Conservation (phyloP, 2,797 vertebrate genomes). For the Danio aesculapii region DNA sequence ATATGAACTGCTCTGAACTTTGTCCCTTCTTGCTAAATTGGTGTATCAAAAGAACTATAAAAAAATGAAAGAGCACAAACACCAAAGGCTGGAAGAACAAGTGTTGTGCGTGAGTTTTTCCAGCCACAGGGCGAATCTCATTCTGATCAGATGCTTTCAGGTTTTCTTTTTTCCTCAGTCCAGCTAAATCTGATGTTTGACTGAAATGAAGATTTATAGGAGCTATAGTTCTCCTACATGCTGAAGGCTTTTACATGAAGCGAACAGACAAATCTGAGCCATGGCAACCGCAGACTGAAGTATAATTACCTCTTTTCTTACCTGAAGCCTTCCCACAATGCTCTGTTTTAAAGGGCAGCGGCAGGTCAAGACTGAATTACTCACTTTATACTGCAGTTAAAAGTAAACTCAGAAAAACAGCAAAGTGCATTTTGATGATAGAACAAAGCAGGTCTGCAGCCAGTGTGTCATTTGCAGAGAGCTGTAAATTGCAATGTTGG, state of each 20-base stretch:
- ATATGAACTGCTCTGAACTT: neutral
- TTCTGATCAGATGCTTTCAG: slow-evolving; percentile 30
- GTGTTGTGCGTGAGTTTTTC: slow-evolving; percentile 14
- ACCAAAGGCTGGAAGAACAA: neutral
- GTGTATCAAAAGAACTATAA: neutral
- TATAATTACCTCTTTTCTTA: slow-evolving; percentile 39
- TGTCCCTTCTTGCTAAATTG: neutral
- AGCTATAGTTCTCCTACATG: neutral
- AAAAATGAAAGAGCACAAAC: neutral
- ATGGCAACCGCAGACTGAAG: slow-evolving; percentile 33
- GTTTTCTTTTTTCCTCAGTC: slow-evolving; percentile 16
- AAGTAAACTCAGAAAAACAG: neutral
- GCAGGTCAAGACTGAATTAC: slow-evolving; percentile 16
- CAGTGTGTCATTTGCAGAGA: neutral
- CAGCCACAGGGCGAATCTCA: slow-evolving; percentile 35
- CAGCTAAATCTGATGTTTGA: neutral
- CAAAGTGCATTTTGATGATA: neutral
- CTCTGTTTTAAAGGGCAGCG: slow-evolving; percentile 28
- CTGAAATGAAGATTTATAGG: slow-evolving; percentile 6
- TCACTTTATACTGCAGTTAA: neutral
- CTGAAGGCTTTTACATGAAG: slow-evolving; percentile 5
- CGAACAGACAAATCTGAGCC: slow-evolving; percentile 18
- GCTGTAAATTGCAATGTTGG: neutral
- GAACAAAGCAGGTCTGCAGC: neutral
- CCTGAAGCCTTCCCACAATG: slow-evolving; percentile 7